phyloP scores from a whole-genome alignment of 2,888 invertebrate genomes.

The Orchestes rusci region DNA sequence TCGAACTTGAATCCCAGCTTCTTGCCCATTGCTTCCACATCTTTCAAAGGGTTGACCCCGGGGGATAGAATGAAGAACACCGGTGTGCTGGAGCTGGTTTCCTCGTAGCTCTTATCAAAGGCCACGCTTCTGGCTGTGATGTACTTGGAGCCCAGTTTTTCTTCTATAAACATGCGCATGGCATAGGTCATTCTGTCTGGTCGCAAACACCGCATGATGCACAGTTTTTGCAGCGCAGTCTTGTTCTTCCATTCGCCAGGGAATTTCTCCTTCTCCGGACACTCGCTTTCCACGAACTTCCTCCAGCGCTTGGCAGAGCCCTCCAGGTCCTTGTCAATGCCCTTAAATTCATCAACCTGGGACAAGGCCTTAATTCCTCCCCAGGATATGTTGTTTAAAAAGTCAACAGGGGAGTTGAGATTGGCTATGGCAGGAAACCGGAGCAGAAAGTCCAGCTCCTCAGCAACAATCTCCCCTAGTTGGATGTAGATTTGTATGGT shows the following conservation, averaged over 20 bases:
- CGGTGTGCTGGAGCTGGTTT: constrained; percentile 77
- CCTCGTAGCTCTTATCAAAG: constrained; percentile 78
- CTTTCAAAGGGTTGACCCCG: constrained; percentile 91
- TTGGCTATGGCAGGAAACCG: constrained; percentile 75
- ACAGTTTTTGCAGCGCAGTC: constrained; percentile 72
- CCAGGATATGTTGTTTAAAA: constrained; percentile 74
- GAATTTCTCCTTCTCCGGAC: constrained; percentile 87
- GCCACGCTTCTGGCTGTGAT: constrained; percentile 72
- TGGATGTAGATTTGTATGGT: constrained; percentile 57
- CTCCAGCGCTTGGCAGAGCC: constrained; percentile 89
- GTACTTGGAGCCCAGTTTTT: constrained; percentile 78
- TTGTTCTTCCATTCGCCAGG: constrained; percentile 97
- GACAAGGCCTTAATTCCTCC: constrained; percentile 83
- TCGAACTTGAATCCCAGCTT: constrained; percentile 73
- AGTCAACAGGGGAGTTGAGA: constrained; percentile 70
- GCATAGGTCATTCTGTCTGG: constrained; percentile 95
- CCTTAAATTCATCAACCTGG: constrained; percentile 70
- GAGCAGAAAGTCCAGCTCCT: constrained; percentile 80
- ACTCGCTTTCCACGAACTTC: constrained; percentile 85
- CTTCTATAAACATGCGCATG: constrained; percentile 79
- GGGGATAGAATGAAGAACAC: constrained; percentile 92
- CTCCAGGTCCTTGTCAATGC: constrained; percentile 85
- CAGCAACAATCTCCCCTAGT: constrained; percentile 60
- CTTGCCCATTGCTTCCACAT: constrained; percentile 80
- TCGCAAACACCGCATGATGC: constrained; percentile 85